A percentile compares a stretch with the other conserved stretches of the same genome.
Conservation (phyloP, 2,888 invertebrate genomes). For the Ethmia dodecea region DNA sequence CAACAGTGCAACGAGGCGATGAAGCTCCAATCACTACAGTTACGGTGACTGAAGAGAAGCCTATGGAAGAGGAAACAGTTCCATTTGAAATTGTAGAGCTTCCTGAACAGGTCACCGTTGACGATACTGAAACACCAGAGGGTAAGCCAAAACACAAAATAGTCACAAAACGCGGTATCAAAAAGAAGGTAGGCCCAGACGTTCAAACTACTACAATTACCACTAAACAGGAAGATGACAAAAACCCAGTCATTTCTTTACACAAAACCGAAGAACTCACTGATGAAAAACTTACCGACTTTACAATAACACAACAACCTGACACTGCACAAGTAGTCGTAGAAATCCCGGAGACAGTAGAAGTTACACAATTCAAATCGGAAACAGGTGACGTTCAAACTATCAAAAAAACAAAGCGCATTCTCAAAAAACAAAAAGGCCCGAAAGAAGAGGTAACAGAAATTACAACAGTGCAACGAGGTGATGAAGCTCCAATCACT, state of each 20-base stretch:
- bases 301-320: constrained; percentile 15
- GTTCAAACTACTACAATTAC: constrained; percentile 39
- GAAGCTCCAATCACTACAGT: constrained; percentile 31
- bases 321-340: constrained; percentile 28
- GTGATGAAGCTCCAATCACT: constrained; percentile 31
- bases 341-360: constrained; percentile 48
- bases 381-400: constrained; percentile 27
- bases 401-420: constrained; percentile 16
- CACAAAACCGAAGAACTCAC: constrained; percentile 26
- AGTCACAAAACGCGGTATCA: constrained; percentile 34
- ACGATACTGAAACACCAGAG: constrained; percentile 2
- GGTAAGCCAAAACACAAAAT: constrained; percentile 28
- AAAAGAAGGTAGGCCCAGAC: constrained; percentile 34
- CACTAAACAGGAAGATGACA: constrained; percentile 35
- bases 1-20: constrained; percentile 41
- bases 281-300: constrained; percentile 25
- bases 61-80: constrained; percentile 36
- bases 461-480: constrained; percentile 21
- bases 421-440: constrained; percentile 18
- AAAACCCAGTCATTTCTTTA: constrained; percentile 17
- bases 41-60: constrained; percentile 12
- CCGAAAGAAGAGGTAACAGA: constrained; percentile 22
- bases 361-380: constrained; percentile 34
- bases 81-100: constrained; percentile 24
- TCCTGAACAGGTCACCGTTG: constrained; percentile 29